Evolutionary conservation across 1,140 invertebrate species (phyloP), one percentile per base, ranked within the genome.

Genomic region (Drosophila pallidifrons): DNA sequence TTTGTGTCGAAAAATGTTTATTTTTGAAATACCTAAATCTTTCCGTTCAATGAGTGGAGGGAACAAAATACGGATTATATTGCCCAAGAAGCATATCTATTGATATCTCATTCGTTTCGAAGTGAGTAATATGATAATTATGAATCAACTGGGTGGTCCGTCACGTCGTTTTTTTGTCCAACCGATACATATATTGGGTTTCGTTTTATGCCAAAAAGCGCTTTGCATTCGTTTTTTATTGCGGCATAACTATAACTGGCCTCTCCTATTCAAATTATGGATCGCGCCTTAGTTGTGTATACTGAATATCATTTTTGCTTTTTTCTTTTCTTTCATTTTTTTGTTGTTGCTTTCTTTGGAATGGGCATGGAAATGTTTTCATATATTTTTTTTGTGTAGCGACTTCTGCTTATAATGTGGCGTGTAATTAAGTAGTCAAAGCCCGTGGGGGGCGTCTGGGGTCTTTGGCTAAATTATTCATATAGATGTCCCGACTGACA

Each of bases 361-460:
- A 30, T 46, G 38, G 78, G 58, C 67, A 81, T 70, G 70, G 77
- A 69, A 72, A 79, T 67, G 51, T 77, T 77, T 72, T 57, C 60
- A 30, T 64, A 13, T 54, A n/a, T 28, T 49, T 47, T 47, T 55
- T 6, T 15, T 20, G 7, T 38, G 35, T 38, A 3, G 35, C 7
- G 35, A 38, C 35, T 38, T 6, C 45, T 43, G 47, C 65, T 20
- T 64, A 57, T 69, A 79, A 71, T 77, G 78, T 60, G 46, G 32
- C 74, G 77, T 81, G 83, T 83, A 88, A 88, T 88, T 88, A 88
- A 89, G 77, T 83, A 88, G 85, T 89, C 83, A 49, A 45, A 49
- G 76, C 47, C 85, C 66, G 61, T 68, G 74, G 74, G 83, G 78
- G 73, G 75, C 43, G 46, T 38, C 59, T 54, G 32, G 30, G 15